phyloP scores from a whole-genome alignment of 2,797 vertebrate genomes.

The Brachyrhaphis roseni region DNA sequence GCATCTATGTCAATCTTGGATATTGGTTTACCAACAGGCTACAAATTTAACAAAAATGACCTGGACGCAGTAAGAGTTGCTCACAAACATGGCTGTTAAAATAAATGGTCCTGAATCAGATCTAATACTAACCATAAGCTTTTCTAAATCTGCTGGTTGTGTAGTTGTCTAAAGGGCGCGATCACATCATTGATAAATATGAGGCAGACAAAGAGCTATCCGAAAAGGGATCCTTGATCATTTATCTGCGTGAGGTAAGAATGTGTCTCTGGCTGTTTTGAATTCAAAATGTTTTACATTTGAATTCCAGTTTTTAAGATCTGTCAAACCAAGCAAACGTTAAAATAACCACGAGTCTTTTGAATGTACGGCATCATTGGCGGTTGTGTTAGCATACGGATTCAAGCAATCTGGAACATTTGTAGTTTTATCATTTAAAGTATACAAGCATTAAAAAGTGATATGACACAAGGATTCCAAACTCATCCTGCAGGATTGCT shows the following conservation, averaged over 20 bases:
- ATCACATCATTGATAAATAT: constrained; percentile 80
- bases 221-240: constrained; percentile 82
- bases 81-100: neutral
- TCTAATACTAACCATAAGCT: neutral
- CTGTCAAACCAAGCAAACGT: no score
- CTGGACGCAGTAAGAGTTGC: constrained; percentile 75
- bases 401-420: neutral
- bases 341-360: neutral
- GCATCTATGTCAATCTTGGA: constrained; percentile 86
- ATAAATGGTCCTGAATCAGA: no score
- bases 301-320: no score
- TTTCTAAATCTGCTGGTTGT: constrained; percentile 6
- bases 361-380: neutral
- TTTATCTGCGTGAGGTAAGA: constrained; percentile 86
- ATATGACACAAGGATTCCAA: no score
- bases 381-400: neutral
- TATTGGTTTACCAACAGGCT: constrained; percentile 87
- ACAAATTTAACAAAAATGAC: constrained; percentile 74
- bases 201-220: constrained; percentile 67
- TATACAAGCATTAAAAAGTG: neutral
- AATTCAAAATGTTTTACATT: neutral
- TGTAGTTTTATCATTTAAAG: neutral
- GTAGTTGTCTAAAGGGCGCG: constrained; percentile 76
- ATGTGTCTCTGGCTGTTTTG: neutral
- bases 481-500: no score